Conservation (phyloP, 2,888 invertebrate genomes). For the Ditylenchus weischeri region DNA sequence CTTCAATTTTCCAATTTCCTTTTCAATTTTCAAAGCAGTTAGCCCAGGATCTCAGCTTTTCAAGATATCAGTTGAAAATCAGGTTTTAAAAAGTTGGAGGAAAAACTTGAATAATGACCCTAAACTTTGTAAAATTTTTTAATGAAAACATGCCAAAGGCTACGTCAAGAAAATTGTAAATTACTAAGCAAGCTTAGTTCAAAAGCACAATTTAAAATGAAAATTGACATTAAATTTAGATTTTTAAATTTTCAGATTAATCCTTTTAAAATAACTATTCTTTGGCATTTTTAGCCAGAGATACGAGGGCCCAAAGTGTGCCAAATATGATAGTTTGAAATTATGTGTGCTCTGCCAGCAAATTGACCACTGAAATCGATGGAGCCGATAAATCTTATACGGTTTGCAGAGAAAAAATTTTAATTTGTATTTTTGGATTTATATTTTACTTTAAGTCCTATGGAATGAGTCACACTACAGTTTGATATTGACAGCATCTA, state of each 20-base stretch:
- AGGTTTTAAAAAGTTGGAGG: too few species aligned
- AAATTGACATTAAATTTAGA: too few species aligned
- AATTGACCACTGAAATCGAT: slow-evolving; percentile 8
- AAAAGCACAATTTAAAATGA: too few species aligned
- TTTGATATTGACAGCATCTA: slow-evolving; percentile 5
- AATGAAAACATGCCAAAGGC: slow-evolving; percentile 42
- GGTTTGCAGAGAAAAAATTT: not conserved
- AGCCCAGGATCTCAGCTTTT: too few species aligned
- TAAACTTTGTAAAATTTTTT: slow-evolving; percentile 46
- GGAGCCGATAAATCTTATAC: slow-evolving; percentile 6
- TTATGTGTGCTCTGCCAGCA: slow-evolving; percentile 38
- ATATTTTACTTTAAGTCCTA: slow-evolving; percentile 1
- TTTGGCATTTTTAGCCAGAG: slow-evolving; percentile 24
- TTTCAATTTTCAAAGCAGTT: too few species aligned
- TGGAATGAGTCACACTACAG: slow-evolving; percentile 1
- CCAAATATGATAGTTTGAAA: slow-evolving; percentile 48
- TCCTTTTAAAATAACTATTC: not conserved
- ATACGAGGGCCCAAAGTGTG: slow-evolving; percentile 48
- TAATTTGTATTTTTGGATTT: too few species aligned
- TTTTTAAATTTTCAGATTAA: too few species aligned
- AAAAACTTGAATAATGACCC: slow-evolving; percentile 35
- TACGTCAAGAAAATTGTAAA: too few species aligned
- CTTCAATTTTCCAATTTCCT: too few species aligned
- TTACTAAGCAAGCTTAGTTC: too few species aligned
- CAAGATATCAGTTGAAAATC: too few species aligned